Evolutionary conservation across 2,888 invertebrate species (phyloP).

Genomic region (Rotaria socialis): DNA sequence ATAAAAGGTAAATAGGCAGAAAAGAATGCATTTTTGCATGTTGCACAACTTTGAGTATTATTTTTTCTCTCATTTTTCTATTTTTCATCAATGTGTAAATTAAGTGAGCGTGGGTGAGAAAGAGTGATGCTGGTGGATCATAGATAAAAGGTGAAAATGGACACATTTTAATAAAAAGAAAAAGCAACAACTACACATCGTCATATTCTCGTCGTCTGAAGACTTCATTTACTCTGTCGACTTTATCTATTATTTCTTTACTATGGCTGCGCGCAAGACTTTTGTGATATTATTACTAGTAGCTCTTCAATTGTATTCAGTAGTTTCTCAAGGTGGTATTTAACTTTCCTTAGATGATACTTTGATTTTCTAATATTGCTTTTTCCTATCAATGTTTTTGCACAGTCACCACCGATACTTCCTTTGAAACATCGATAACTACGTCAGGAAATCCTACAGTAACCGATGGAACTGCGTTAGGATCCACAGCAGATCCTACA

Average conservation of each 20-base stretch:
- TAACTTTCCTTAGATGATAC: background rate
- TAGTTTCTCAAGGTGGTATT: background rate
- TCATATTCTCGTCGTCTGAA: background rate
- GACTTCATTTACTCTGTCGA: background rate
- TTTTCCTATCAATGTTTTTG: background rate
- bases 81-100: background rate
- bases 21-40: background rate
- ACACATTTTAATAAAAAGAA: background rate
- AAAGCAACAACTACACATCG: background rate
- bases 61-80: background rate
- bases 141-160: background rate
- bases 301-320: background rate
- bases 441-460: no score
- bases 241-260: background rate
- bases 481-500: no score
- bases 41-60: background rate
- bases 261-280: background rate
- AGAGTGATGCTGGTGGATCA: background rate
- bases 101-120: background rate
- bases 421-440: no score
- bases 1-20: background rate
- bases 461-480: no score
- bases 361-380: background rate
- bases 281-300: background rate
- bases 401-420: background rate